These are phyloP conservation scores for Allobates femoralis DNA, from an alignment of 2,797 vertebrate species.

Conservation along the genomic window DNA sequence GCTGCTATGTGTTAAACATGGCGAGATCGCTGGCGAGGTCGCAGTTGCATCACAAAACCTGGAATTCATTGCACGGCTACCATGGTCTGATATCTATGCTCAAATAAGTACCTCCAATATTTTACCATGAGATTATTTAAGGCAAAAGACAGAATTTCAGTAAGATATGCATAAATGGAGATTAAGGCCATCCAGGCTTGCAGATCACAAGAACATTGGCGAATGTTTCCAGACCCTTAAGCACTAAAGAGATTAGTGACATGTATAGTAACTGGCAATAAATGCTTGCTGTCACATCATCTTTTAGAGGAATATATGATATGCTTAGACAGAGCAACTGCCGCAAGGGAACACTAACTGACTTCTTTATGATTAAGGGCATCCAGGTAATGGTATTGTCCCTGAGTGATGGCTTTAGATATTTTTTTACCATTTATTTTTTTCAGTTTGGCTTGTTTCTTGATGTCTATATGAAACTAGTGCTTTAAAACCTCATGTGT, in stretches of 20 bases:
- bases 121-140: not conserved
- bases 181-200: conserved; percentile 24
- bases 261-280: conserved; percentile 37
- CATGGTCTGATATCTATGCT: not conserved
- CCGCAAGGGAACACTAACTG: not conserved
- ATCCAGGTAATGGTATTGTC: not conserved
- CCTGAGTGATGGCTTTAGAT: not conserved
- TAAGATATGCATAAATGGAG: not conserved
- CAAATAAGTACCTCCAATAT: not conserved
- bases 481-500: not conserved
- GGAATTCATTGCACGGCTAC: too few species aligned
- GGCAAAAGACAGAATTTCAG: not conserved
- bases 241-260: conserved; percentile 40
- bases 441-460: not conserved
- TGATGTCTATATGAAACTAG: not conserved
- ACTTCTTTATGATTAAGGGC: not conserved
- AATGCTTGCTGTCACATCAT: conserved; percentile 28
- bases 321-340: not conserved
- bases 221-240: conserved; percentile 25
- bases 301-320: conserved; percentile 17
- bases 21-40: too few species aligned
- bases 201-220: conserved; percentile 31
- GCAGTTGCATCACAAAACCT: too few species aligned
- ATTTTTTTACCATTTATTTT: not conserved
- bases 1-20: too few species aligned